Evolutionary conservation across 1,140 invertebrate species (phyloP).

Genomic region (Meloidogyne floridensis): DNA sequence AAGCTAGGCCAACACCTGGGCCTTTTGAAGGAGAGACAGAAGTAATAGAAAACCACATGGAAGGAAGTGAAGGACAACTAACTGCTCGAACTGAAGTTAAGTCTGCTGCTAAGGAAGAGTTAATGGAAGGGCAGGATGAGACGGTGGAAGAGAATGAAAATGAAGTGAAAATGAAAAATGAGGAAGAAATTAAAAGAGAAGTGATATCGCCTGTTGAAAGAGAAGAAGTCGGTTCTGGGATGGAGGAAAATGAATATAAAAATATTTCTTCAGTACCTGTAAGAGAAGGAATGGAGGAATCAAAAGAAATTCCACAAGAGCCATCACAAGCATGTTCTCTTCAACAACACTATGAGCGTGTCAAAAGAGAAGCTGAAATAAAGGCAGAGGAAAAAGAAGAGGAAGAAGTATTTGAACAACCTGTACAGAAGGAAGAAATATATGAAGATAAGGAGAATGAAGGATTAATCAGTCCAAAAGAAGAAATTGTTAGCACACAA

Average conservation of each 20-base stretch:
- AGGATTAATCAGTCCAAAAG: background rate
- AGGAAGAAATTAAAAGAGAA: background rate
- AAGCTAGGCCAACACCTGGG: constrained; percentile 31
- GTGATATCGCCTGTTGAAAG: background rate
- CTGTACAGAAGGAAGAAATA: background rate
- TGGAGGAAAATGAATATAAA: background rate
- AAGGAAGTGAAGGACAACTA: background rate
- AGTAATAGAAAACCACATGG: background rate
- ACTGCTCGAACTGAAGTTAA: background rate
- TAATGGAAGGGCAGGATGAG: background rate
- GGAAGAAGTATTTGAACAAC: background rate
- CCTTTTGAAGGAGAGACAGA: constrained; percentile 4
- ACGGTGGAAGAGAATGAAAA: background rate
- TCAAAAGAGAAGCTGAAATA: background rate
- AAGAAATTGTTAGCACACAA: background rate
- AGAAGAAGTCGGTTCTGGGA: background rate
- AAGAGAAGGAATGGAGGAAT: background rate
- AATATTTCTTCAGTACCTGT: background rate
- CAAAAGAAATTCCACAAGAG: background rate
- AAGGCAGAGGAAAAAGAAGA: background rate
- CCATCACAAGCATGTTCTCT: background rate
- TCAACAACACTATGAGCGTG: background rate
- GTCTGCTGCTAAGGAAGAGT: background rate
- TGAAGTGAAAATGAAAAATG: background rate
- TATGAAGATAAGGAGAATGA: background rate